Evolutionary conservation across 2,113 vertebrate genomes (phyloP).

Genomic region (Tragelaphus imberbis): DNA sequence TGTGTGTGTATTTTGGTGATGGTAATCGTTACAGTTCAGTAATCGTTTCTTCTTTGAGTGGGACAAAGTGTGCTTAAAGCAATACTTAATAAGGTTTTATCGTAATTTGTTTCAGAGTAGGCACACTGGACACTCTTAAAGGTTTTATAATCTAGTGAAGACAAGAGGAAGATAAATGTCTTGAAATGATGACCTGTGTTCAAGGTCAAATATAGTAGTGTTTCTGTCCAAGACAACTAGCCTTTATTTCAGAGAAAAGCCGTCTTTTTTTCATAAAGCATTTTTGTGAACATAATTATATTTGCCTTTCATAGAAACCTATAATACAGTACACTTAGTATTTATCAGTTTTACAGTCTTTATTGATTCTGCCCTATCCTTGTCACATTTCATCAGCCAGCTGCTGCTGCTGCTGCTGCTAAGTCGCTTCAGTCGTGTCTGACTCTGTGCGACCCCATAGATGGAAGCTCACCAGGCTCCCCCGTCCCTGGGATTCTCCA

Average conservation of each 20-base stretch:
- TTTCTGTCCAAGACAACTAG: not conserved
- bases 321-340: not conserved
- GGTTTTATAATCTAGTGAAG: slow-evolving; percentile 13
- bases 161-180: slow-evolving; percentile 23
- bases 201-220: not conserved
- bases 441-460: too few species aligned
- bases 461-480: too few species aligned
- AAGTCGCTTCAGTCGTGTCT: too few species aligned
- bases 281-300: slow-evolving; percentile 1
- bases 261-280: not conserved
- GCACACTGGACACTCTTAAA: not conserved
- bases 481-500: too few species aligned
- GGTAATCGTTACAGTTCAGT: not conserved
- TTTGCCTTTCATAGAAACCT: slow-evolving; percentile 35
- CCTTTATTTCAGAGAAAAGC: slow-evolving; percentile 37
- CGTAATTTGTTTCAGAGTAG: not conserved
- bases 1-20: not conserved
- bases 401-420: too few species aligned
- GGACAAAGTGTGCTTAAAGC: slow-evolving; percentile 6
- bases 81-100: slow-evolving; percentile 8
- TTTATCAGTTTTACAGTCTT: slow-evolving; percentile 25
- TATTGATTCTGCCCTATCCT: slow-evolving; percentile 30
- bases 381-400: slow-evolving; percentile 4
- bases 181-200: slow-evolving; percentile 3
- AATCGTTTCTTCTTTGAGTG: slow-evolving; percentile 3